Evolutionary conservation across 2,113 vertebrate genomes (phyloP).

Genomic region (Oxyruncus cristatus): DNA sequence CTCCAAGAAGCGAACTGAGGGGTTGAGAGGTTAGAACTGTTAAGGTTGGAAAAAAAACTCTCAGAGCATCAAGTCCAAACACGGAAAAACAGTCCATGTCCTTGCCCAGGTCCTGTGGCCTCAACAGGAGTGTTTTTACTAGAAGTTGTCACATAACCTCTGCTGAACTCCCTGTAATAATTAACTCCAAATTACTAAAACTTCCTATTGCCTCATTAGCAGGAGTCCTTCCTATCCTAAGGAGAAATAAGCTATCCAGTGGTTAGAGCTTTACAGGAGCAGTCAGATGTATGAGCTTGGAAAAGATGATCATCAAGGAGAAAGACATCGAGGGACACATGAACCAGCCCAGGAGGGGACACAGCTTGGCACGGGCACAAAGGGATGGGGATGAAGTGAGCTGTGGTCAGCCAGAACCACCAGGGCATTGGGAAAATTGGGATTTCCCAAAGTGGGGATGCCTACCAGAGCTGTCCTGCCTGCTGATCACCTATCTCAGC

Average conservation of each 20-base stretch:
- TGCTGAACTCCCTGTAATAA: background rate
- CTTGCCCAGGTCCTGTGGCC: background rate
- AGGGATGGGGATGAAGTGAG: fast-evolving
- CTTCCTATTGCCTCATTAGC: background rate
- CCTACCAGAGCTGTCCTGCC: background rate
- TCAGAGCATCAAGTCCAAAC: background rate
- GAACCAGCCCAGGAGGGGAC: background rate
- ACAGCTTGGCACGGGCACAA: background rate
- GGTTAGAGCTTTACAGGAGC: background rate
- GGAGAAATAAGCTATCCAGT: background rate
- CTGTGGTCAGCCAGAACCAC: background rate
- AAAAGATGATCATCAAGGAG: background rate
- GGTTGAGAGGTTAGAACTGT: background rate
- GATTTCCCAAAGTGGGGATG: fast-evolving
- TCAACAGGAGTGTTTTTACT: background rate
- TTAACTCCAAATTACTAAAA: background rate
- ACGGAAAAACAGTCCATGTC: background rate
- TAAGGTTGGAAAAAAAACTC: background rate
- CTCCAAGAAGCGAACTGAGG: background rate
- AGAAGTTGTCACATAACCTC: background rate
- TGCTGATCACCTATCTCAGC: background rate
- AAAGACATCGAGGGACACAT: fast-evolving
- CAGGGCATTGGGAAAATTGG: background rate
- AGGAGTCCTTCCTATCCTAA: background rate
- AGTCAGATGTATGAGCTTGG: background rate